Evolutionary conservation across 2,888 invertebrate species (phyloP).

Genomic region (Aproaerema taeniolella): DNA sequence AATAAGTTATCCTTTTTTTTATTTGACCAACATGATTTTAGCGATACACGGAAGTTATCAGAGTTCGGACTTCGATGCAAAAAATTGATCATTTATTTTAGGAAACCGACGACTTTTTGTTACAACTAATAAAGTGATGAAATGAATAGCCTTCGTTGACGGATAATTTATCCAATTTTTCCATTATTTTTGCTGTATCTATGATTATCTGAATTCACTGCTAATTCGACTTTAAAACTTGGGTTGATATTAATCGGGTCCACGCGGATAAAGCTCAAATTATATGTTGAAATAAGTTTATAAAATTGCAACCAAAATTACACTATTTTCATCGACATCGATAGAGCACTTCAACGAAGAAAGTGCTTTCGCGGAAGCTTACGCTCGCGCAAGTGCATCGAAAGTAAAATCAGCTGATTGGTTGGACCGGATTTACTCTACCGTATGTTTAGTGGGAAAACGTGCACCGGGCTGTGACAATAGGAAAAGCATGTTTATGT

Average conservation of each 20-base stretch:
- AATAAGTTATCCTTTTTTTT: too few species aligned
- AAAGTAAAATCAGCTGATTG: constrained; percentile 72
- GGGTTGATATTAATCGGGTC: too few species aligned
- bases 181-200: not conserved
- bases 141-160: constrained; percentile 2
- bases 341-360: constrained; percentile 25
- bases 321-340: constrained; percentile 35
- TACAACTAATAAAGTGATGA: not conserved
- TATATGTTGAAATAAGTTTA: too few species aligned
- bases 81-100: constrained; percentile 33
- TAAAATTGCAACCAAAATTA: too few species aligned
- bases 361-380: constrained; percentile 66
- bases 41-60: constrained; percentile 41
- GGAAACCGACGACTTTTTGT: constrained; percentile 3
- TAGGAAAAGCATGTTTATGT: too few species aligned
- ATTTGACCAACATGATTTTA: too few species aligned
- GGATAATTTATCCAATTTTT: not conserved
- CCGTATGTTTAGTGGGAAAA: not conserved
- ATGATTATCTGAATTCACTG: not conserved
- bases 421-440: constrained; percentile 27
- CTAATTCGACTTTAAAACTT: constrained; percentile 12
- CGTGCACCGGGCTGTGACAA: constrained; percentile 1
- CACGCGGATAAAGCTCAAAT: too few species aligned
- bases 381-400: constrained; percentile 40
- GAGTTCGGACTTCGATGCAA: constrained; percentile 25